Percentiles rank a stretch among this genome's conserved stretches.
phyloP scores from a whole-genome alignment of 2,888 invertebrate genomes.

The Amaurobius ferox region DNA sequence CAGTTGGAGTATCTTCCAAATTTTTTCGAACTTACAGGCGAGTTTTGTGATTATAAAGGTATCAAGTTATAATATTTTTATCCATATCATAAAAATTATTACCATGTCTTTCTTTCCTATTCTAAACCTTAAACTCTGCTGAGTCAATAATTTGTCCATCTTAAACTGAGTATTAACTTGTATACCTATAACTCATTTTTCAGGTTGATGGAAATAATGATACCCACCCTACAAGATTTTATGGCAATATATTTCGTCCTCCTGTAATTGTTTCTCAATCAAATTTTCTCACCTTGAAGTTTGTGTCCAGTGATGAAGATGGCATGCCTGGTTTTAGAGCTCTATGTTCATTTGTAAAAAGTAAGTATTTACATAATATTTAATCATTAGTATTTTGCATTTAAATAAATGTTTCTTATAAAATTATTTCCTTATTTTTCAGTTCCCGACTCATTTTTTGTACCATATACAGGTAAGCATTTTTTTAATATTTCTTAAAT shows the following conservation, averaged over 20 bases:
- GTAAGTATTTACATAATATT: constrained; percentile 6
- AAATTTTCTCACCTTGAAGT: constrained; percentile 19
- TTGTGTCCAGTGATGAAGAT: constrained; percentile 27
- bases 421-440: neutral
- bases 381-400: neutral
- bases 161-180: no score
- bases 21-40: no score
- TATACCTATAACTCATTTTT: no score
- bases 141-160: no score
- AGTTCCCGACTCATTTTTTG: neutral
- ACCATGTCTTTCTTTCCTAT: no score
- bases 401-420: neutral
- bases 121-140: no score
- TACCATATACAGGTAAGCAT: constrained; percentile 4
- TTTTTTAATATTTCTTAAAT: neutral
- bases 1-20: no score
- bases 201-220: constrained; percentile 52
- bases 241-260: constrained; percentile 48
- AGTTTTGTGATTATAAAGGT: no score
- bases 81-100: no score
- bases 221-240: constrained; percentile 22
- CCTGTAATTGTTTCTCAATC: constrained; percentile 42
- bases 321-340: constrained; percentile 43
- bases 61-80: no score
- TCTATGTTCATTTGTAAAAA: constrained; percentile 38